Percentiles rank a stretch among this genome's conserved stretches.
phyloP scores from a whole-genome alignment of 2,888 invertebrate genomes.

The Pilophorus perplexus region DNA sequence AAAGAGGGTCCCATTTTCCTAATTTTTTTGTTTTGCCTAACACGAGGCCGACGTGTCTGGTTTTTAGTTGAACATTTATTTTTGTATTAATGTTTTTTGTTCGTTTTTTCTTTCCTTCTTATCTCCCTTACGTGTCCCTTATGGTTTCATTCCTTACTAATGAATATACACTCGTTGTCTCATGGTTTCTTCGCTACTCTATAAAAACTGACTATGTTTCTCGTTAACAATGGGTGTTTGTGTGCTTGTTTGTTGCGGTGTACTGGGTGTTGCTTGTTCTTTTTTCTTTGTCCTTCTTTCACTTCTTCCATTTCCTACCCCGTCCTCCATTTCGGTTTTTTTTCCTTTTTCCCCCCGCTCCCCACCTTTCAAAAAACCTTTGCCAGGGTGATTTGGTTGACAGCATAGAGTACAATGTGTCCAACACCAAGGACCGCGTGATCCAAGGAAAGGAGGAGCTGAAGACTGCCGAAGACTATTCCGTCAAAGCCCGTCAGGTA shows the following conservation, averaged over 20 bases:
- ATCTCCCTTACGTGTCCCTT: constrained; percentile 19
- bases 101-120: constrained; percentile 21
- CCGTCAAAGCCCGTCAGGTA: constrained; percentile 88
- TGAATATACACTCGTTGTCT: constrained; percentile 41
- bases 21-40: constrained; percentile 24
- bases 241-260: constrained; percentile 46
- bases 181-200: constrained; percentile 46
- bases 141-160: constrained; percentile 26
- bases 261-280: constrained; percentile 44
- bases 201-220: constrained; percentile 35
- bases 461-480: constrained; percentile 74
- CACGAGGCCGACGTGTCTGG: constrained; percentile 36
- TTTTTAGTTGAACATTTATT: constrained; percentile 50
- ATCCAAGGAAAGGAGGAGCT: constrained; percentile 76
- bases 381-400: constrained; percentile 88
- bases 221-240: constrained; percentile 41
- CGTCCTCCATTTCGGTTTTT: not conserved
- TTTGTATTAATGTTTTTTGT: constrained; percentile 29
- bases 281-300: constrained; percentile 20
- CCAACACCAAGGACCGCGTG: constrained; percentile 80
- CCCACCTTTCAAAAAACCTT: constrained; percentile 13
- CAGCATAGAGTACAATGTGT: constrained; percentile 90
- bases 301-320: constrained; percentile 15
- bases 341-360: not conserved
- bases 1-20: constrained; percentile 21